Evolutionary conservation across 2,888 invertebrate genomes (phyloP).

Genomic region (Auanema freiburgensis): DNA sequence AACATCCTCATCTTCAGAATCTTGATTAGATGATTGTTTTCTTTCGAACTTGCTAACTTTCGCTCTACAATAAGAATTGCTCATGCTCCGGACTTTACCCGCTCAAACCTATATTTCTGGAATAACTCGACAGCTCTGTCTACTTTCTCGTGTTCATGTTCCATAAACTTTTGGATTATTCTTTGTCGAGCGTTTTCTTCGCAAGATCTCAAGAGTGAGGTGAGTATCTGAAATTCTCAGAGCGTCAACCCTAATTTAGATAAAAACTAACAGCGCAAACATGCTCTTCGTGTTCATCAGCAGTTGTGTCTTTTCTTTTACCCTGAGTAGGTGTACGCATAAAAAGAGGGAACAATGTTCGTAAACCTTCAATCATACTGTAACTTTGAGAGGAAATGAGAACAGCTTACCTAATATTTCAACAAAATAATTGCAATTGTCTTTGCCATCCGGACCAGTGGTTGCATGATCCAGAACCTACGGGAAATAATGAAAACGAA

Average conservation of each 20-base stretch:
- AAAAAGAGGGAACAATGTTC: conserved; percentile 95
- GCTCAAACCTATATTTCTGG: conserved; percentile 75
- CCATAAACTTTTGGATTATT: conserved; percentile 89
- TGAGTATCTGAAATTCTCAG: conserved; percentile 69
- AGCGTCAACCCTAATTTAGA: too few species aligned
- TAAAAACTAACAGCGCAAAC: conserved; percentile 72
- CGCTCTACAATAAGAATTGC: too few species aligned
- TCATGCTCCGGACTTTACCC: not conserved
- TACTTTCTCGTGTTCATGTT: conserved; percentile 96
- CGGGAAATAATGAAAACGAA: not conserved
- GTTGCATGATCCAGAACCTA: conserved; percentile 85
- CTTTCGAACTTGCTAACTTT: too few species aligned
- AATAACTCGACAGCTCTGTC: conserved; percentile 93
- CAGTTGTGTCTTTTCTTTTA: conserved; percentile 69
- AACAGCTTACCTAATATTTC: conserved; percentile 78
- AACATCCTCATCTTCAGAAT: too few species aligned
- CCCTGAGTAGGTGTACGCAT: conserved; percentile 95
- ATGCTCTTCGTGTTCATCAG: conserved; percentile 75
- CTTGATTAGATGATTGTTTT: too few species aligned
- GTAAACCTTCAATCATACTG: conserved; percentile 75
- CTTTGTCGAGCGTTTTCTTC: conserved; percentile 86
- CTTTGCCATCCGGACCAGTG: conserved; percentile 86
- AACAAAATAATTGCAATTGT: conserved; percentile 91
- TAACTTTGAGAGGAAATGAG: too few species aligned
- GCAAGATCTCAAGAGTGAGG: conserved; percentile 89